Base-by-base conservation (phyloP, 64 coral and sea anemone species). In the Montipora sp. region DNA sequence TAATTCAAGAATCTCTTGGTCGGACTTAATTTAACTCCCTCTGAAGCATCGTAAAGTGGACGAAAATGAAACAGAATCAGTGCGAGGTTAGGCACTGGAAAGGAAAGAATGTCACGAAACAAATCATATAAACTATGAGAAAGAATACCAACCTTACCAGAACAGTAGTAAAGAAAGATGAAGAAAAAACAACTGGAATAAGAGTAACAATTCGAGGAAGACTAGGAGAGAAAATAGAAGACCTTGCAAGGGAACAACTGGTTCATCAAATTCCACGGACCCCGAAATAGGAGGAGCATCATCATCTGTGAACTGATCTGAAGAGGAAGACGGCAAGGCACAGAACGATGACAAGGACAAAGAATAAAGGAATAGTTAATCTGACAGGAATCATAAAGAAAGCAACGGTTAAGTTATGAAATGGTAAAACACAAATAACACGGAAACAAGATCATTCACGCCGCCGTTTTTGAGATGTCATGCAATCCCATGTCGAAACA, bases 251-350 rank as follows among this genome's bases (percentile, higher is more conserved):
- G 80, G 18, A 16, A 80, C 1, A 12, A 70, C 59, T 21, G 15
- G 21, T 46, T 94, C 94, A 84, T 97, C 92, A 88, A 89, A 79
- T 92, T 97, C 92, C 50, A 87, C 70, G 13, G 92, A 94, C 95
- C 95, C 94, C 27, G 92, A 84, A 46, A 97, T 76, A 81, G 89
- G 80, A 78, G 92, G 88, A 7, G 90, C 72, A 80, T 97, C 92
- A 59, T 94, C 95, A 84, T 97, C 95, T 23, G 92, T 97, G 53
- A 83, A 80, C 60, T 94, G 75, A 79, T 88, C 95, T 87, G 86
- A 46, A 60, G 46, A 65, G 65, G 4, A 60, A 80, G 16, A 91
- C 46, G 48, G 46, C 27, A 63, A 8, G 51, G 57, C 77, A 58
- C 72, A 63, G 18, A 87, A 44, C 59, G 53, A 57, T 8, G 53